Base-by-base conservation (phyloP, 1,140 invertebrate species). In the Lasaia peninsularis region DNA sequence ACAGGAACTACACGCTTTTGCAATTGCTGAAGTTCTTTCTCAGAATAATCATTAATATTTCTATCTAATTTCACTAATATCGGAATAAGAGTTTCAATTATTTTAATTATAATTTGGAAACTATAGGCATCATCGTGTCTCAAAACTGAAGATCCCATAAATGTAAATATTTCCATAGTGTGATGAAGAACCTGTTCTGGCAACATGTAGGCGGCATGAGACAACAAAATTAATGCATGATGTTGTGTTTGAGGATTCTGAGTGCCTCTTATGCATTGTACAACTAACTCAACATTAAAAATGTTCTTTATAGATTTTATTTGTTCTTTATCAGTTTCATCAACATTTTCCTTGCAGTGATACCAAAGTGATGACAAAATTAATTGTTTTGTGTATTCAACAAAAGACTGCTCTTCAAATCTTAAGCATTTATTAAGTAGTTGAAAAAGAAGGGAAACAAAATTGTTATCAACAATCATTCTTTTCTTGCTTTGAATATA, bases 121-220 rank as follows among this genome's bases (percentile, higher is more conserved):
- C 96, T 98, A 78, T 98, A 98, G 0, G 94, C 93, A 78, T 98
- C 97, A 78, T 99, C 97, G 66, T 97, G 96, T 12, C 97, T 90
- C 0, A 98, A 81, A 16, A 98, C 93, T 0, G 95, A 96, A 3
- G 94, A 95, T 9, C 97, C 97, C 92, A 99, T 97, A 71, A 98
- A 99, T 0, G 97, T 98, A 77, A 99, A 99, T 63, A 99, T 96
- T 21, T 96, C 94, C 93, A 98, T 98, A 0, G 98, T 94, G 70
- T 97, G 96, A 73, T 97, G 94, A 9, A 99, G 81, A 4, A 98
- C 95, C 82, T 95, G 92, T 50, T 96, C 93, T 0, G 96, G 95
- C 52, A 94, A 91, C 64, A 96, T 90, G 50, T 90, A 90, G 3
- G 96, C 95, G 35, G 94, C 92, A 52, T 95, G 91, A 0, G 95